Conservation (phyloP, 2,797 vertebrate species). For the Discoglossus pictus region DNA sequence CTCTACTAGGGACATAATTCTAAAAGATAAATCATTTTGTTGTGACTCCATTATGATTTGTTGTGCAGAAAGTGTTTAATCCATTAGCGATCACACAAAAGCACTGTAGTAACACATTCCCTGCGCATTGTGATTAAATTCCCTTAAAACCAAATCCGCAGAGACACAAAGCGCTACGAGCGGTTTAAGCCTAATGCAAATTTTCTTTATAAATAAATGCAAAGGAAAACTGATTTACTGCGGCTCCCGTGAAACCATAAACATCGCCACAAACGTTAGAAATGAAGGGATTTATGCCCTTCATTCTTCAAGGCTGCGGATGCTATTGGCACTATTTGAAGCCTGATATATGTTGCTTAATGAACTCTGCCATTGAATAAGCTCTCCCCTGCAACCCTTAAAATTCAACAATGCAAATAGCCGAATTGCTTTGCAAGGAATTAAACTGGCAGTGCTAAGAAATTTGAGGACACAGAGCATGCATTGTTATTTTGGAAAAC, state of each 20-base stretch:
- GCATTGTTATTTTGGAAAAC: too few relatives aligned
- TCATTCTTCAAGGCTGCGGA: neutral
- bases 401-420: conserved; percentile 1
- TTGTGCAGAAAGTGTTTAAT: too few relatives aligned
- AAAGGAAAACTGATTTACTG: neutral
- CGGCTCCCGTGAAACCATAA: neutral
- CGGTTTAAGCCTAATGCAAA: neutral
- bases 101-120: too few relatives aligned
- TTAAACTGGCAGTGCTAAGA: too few relatives aligned
- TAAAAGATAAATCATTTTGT: too few relatives aligned
- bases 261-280: conserved; percentile 11
- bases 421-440: neutral
- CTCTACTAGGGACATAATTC: too few relatives aligned
- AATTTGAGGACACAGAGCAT: too few relatives aligned
- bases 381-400: conserved; percentile 7
- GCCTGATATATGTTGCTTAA: conserved; percentile 8
- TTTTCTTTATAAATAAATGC: too few relatives aligned
- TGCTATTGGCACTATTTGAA: conserved; percentile 2
- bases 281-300: conserved; percentile 6
- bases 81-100: too few relatives aligned
- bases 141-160: too few relatives aligned
- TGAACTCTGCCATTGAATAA: neutral
- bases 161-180: conserved; percentile 6
- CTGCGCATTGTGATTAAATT: too few relatives aligned
- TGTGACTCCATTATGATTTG: too few relatives aligned